These are phyloP conservation scores for Danio albolineatus DNA, from an alignment of 2,797 vertebrate species.

Conservation along the genomic window DNA sequence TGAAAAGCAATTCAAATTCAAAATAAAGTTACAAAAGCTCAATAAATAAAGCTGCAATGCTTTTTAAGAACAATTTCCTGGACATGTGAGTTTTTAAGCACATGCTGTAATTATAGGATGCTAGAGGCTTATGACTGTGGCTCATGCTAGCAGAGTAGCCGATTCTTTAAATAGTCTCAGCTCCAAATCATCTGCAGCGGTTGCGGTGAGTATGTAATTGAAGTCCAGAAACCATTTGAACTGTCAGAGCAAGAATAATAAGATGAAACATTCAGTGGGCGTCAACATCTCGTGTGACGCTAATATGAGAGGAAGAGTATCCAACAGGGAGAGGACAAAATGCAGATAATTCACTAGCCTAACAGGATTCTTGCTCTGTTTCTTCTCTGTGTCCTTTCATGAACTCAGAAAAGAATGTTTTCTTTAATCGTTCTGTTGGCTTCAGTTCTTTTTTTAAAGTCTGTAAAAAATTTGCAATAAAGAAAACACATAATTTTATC, in stretches of 20 bases:
- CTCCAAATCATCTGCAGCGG: slow-evolving; percentile 35
- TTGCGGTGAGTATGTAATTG: slow-evolving; percentile 10
- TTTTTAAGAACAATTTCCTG: slow-evolving; percentile 2
- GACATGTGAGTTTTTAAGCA: slow-evolving; percentile 7
- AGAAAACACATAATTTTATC: neutral
- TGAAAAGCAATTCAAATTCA: neutral
- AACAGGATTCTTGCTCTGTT: slow-evolving; percentile 13
- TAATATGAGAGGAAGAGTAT: slow-evolving; percentile 16
- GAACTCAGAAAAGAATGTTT: neutral
- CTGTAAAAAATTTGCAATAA: neutral
- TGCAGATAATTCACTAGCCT: slow-evolving; percentile 22
- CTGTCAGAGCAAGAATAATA: slow-evolving; percentile 30
- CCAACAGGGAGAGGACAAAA: slow-evolving; percentile 7
- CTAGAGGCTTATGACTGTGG: neutral
- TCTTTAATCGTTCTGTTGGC: neutral
- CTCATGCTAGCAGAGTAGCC: neutral
- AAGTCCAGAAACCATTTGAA: slow-evolving; percentile 36
- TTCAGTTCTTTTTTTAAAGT: neutral
- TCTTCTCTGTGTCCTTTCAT: neutral
- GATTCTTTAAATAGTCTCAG: slow-evolving; percentile 32
- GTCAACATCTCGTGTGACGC: neutral
- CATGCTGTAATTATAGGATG: slow-evolving; percentile 27
- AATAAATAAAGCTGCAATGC: neutral
- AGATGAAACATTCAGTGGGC: slow-evolving; percentile 14
- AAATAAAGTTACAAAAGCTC: neutral